phyloP scores from a whole-genome alignment of 2,797 vertebrate species.

The Poecile montanus region DNA sequence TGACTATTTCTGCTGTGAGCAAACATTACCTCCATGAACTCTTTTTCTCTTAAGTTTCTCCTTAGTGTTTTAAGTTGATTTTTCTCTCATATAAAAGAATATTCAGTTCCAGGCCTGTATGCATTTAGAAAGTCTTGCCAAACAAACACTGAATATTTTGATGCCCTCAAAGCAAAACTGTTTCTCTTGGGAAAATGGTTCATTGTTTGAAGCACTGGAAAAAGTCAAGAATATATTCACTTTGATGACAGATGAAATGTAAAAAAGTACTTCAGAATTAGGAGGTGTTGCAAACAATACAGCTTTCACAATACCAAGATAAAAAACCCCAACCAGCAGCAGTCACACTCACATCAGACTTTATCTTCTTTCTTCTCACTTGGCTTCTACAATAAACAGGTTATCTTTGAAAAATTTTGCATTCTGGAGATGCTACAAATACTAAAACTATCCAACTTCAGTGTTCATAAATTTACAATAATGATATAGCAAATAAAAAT shows the following conservation, averaged over 20 bases:
- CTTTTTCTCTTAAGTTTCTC: not conserved
- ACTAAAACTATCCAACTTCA: not conserved
- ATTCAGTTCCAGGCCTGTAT: not conserved
- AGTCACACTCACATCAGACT: not conserved
- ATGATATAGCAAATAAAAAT: not conserved
- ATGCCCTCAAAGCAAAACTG: not conserved
- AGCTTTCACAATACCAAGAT: not conserved
- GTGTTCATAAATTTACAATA: not conserved
- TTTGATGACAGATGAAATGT: not conserved
- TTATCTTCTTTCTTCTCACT: not conserved
- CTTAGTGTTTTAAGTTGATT: not conserved
- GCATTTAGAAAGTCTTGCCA: not conserved
- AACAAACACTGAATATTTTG: not conserved
- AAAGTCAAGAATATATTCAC: not conserved
- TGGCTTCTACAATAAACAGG: not conserved
- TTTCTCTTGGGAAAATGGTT: not conserved
- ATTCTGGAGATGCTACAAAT: not conserved
- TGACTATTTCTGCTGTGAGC: not conserved
- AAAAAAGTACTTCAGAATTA: conserved; percentile 25
- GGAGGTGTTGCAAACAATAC: not conserved
- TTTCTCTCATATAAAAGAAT: not conserved
- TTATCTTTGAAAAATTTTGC: not conserved
- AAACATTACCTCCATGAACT: not conserved
- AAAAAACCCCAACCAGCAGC: not conserved
- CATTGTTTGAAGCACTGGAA: not conserved